Conservation (phyloP, 2,797 vertebrate genomes). For the Morelia viridis region DNA sequence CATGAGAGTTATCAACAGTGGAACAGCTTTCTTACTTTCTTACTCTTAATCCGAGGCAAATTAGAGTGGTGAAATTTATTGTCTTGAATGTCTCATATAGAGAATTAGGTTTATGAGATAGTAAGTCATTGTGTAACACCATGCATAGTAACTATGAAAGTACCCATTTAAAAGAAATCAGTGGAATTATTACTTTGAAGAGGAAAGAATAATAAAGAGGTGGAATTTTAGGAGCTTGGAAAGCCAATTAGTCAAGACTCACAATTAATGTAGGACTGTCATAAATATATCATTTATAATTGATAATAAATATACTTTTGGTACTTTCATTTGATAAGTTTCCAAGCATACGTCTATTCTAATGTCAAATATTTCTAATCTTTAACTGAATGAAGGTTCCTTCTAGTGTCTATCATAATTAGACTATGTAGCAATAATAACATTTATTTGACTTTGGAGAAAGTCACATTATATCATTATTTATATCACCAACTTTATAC, state of each 20-base stretch:
- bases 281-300: neutral
- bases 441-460: neutral
- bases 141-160: too few relatives aligned
- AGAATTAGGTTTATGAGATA: conserved; percentile 1
- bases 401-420: neutral
- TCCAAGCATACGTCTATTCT: neutral
- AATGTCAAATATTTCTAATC: neutral
- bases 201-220: neutral
- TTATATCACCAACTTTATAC: neutral
- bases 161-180: neutral
- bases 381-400: neutral
- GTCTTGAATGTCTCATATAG: neutral
- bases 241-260: neutral
- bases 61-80: neutral
- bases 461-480: neutral
- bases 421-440: neutral
- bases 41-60: neutral
- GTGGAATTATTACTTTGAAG: neutral
- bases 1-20: neutral
- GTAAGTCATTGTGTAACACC: neutral
- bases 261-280: neutral
- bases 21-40: neutral
- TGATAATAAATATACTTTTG: neutral
- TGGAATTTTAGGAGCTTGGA: neutral
- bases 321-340: neutral